Evolutionary conservation across 2,113 vertebrate species (phyloP).

Genomic region (Rhadina sibilatrix): DNA sequence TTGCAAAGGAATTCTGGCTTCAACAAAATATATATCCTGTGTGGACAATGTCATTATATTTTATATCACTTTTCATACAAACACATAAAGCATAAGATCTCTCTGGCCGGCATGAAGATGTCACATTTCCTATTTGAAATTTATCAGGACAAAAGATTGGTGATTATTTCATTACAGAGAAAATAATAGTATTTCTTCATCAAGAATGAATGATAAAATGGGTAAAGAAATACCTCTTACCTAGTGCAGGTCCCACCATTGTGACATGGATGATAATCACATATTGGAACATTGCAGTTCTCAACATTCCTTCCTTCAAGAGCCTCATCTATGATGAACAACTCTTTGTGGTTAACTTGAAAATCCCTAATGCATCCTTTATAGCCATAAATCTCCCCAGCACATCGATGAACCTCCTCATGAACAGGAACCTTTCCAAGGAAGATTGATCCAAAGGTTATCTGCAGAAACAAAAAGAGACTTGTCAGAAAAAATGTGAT

Average conservation of each 20-base stretch:
- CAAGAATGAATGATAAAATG: background rate
- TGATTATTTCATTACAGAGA: background rate
- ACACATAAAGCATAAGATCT: background rate
- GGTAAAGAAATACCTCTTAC: constrained; percentile 51
- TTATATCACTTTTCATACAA: background rate
- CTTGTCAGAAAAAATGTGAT: background rate
- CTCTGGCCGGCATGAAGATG: background rate
- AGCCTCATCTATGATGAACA: constrained; percentile 77
- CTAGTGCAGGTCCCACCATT: constrained; percentile 85
- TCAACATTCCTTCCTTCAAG: constrained; percentile 78
- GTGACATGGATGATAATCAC: constrained; percentile 76
- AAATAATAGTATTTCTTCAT: background rate
- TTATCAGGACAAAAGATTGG: background rate
- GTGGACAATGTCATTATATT: background rate
- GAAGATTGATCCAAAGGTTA: constrained; percentile 78
- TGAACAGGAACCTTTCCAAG: constrained; percentile 79
- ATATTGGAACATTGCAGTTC: constrained; percentile 78
- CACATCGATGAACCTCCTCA: constrained; percentile 52
- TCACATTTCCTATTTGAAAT: background rate
- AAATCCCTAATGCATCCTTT: constrained; percentile 81
- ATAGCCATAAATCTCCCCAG: constrained; percentile 69
- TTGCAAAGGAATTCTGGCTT: background rate
- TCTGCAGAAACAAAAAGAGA: constrained; percentile 58
- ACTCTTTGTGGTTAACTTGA: constrained; percentile 79
- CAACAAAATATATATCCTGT: background rate